A percentile compares a stretch with the other conserved stretches of the same genome.
Conservation (phyloP, 1,140 invertebrate genomes). For the Atta texana region DNA sequence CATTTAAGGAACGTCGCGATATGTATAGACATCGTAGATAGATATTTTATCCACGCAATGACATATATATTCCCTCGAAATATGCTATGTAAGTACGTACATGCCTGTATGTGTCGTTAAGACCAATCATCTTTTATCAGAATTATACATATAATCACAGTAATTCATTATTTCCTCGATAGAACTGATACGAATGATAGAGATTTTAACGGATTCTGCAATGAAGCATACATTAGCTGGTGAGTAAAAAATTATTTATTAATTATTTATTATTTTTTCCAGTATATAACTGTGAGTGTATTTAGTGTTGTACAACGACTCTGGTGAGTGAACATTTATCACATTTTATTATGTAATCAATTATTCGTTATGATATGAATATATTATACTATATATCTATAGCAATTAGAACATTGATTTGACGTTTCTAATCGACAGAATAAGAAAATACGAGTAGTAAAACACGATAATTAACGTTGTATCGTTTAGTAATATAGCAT, state of each 20-base stretch:
- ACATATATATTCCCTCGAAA: too few relatives aligned
- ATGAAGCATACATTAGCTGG: background rate
- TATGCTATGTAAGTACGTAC: too few relatives aligned
- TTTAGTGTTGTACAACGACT: constrained; percentile 17
- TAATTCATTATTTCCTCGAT: background rate
- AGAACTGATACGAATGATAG: background rate
- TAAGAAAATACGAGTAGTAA: background rate
- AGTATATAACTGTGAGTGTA: background rate
- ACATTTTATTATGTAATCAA: background rate
- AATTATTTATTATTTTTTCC: background rate
- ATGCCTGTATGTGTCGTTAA: too few relatives aligned
- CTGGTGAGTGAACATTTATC: background rate
- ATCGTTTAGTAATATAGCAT: background rate
- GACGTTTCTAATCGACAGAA: background rate
- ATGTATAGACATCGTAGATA: too few relatives aligned
- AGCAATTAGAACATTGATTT: background rate
- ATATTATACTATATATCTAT: too few relatives aligned
- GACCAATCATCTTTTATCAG: too few relatives aligned
- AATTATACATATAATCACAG: too few relatives aligned
- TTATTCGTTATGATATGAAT: background rate
- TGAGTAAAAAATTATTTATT: constrained; percentile 1
- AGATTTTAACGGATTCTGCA: background rate
- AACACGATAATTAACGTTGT: background rate
- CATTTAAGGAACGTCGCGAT: too few relatives aligned
- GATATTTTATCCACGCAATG: too few relatives aligned